Conservation (phyloP, 23 tunicate genomes). For the Ciona savignyi region DNA sequence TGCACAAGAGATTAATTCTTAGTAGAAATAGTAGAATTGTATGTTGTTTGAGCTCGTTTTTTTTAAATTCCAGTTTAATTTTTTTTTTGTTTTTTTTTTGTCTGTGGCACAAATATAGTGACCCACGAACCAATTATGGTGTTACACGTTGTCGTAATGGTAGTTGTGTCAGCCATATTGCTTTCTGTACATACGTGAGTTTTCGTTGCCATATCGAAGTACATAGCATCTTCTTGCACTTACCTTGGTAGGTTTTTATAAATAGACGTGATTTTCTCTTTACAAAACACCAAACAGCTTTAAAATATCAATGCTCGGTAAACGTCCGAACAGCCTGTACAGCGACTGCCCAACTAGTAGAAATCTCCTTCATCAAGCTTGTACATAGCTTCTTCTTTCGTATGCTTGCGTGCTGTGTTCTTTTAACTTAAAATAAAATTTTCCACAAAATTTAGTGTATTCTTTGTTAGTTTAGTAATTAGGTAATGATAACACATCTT, state of each 20-base stretch:
- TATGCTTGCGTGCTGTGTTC: slow-evolving; percentile 17
- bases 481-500: neutral
- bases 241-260: neutral
- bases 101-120: no score
- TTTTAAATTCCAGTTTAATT: no score
- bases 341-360: slow-evolving; percentile 8
- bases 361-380: neutral
- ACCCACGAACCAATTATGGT: no score
- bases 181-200: neutral
- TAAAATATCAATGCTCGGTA: no score
- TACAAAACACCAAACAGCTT: neutral
- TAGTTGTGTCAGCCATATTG: neutral
- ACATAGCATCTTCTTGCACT: neutral
- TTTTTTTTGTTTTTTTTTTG: neutral
- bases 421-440: neutral
- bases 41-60: neutral
- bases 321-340: slow-evolving; percentile 8
- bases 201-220: neutral
- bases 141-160: no score
- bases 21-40: slow-evolving; percentile 2
- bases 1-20: slow-evolving; percentile 20
- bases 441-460: neutral
- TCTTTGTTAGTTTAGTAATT: neutral
- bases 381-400: neutral
- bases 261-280: neutral